A percentile compares a stretch with the other conserved stretches of the same genome.
These are phyloP conservation scores for Stenodera caucasica DNA, from an alignment of 2,888 invertebrate genomes.

Conservation along the genomic window DNA sequence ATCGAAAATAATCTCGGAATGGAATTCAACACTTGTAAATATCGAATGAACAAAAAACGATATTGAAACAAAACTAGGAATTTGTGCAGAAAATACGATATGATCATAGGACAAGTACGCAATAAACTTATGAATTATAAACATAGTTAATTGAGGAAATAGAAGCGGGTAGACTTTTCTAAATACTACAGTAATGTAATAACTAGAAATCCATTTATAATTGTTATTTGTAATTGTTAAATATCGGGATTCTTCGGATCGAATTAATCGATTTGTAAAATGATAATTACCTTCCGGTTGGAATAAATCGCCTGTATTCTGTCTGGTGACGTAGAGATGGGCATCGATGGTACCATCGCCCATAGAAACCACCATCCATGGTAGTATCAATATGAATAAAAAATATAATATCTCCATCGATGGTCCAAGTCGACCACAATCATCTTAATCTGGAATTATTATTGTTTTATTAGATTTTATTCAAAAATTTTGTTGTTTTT, in stretches of 20 bases:
- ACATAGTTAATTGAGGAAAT: not conserved
- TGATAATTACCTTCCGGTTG: conserved; percentile 56
- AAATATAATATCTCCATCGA: conserved; percentile 26
- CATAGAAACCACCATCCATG: conserved; percentile 23
- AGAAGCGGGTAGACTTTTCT: no score
- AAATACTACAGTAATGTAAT: not conserved
- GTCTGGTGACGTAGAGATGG: conserved; percentile 57
- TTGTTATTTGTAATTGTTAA: no score
- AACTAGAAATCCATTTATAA: not conserved
- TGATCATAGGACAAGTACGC: not conserved
- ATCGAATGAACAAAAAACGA: not conserved
- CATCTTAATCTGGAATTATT: conserved; percentile 25
- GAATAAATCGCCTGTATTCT: conserved; percentile 65
- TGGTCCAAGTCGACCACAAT: conserved; percentile 18
- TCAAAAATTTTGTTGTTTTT: not conserved
- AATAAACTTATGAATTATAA: conserved; percentile 7
- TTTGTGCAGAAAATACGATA: not conserved
- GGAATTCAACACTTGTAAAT: not conserved
- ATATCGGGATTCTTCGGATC: no score
- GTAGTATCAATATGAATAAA: conserved; percentile 18
- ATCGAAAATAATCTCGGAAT: not conserved
- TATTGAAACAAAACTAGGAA: not conserved
- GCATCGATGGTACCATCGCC: conserved; percentile 19
- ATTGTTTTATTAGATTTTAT: not conserved
- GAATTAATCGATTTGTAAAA: no score